Percentiles rank a stretch among this genome's conserved stretches.
These are phyloP conservation scores for Scyliorhinus canicula DNA, from an alignment of 2,797 vertebrate species.

Conservation along the genomic window DNA sequence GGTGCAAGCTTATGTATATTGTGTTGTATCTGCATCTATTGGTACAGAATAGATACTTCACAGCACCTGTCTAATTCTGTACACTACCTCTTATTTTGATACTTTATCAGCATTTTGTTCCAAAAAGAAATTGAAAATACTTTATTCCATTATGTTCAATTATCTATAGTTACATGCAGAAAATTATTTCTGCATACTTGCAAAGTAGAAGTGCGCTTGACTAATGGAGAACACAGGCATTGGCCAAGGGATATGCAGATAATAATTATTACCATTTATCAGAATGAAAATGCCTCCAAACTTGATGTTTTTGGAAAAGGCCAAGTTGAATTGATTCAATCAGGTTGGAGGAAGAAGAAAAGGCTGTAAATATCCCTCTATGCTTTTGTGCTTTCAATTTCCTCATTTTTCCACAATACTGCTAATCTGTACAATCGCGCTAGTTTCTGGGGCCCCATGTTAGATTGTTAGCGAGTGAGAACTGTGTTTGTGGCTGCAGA, in stretches of 20 bases:
- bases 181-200: not conserved
- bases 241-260: not conserved
- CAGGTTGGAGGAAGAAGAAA: not conserved
- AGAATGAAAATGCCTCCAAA: not conserved
- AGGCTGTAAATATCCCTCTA: not conserved
- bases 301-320: not conserved
- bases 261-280: not conserved
- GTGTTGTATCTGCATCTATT: not conserved
- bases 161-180: not conserved
- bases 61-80: not conserved
- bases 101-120: not conserved
- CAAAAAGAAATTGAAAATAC: not conserved
- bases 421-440: not conserved
- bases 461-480: not conserved
- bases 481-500: not conserved
- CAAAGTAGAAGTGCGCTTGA: not conserved
- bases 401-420: not conserved
- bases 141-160: not conserved
- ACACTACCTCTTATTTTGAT: not conserved
- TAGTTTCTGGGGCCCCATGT: not conserved
- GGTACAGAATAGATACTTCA: not conserved
- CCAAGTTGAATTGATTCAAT: not conserved
- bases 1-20: not conserved
- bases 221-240: not conserved
- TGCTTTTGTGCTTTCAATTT: not conserved